Base-by-base conservation (phyloP, 2,113 vertebrate genomes). In the Dissostichus mawsoni region DNA sequence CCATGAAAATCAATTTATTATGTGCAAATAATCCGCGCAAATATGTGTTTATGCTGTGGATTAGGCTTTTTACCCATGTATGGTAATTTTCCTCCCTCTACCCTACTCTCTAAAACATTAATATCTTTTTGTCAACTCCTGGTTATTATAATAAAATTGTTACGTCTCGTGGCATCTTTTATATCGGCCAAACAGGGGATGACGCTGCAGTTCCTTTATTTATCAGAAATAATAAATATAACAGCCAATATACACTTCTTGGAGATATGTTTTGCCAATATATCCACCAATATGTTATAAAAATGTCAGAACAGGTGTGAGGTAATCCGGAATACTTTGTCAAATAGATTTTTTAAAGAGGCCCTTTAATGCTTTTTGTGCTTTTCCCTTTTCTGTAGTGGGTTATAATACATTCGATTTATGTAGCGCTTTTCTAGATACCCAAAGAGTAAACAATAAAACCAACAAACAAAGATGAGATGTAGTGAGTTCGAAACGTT, bases 1-100 rank as follows among this genome's bases (percentile, higher is more conserved):
- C 63, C n/a, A 4, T 63, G 59, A 66, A 8, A 77, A 74, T 83
- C 45, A 5, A 61, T 33, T 76, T 55, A 64, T 76, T 36, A 65
- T 65, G 20, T 23, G n/a, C 8, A 20, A 71, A 83, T 52, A 77
- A 50, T 67, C 59, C 9, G 25, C 52, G 47, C n/a, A 18, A 11
- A 8, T 83, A 18, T 70, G 57, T 57, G 48, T 69, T 45, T 53
- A 36, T 25, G 41, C 73, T 45, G 58, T 55, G 57, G 29, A 41
- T 45, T 76, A 76, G 18, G 36, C 58, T 76, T 83, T 69, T 72
- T 44, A 41, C 10, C 62, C 52, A 2, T 36, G n/a, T 36, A n/a
- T 1, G 20, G 36, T 17, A 44, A 45, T 71, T 48, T 47, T 57
- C 6, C 14, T 18, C 23, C 53, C 23, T 75, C 23, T 17, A 16